These are phyloP conservation scores for Metacarcinus magister DNA, from an alignment of 2,888 invertebrate genomes.

Conservation along the genomic window DNA sequence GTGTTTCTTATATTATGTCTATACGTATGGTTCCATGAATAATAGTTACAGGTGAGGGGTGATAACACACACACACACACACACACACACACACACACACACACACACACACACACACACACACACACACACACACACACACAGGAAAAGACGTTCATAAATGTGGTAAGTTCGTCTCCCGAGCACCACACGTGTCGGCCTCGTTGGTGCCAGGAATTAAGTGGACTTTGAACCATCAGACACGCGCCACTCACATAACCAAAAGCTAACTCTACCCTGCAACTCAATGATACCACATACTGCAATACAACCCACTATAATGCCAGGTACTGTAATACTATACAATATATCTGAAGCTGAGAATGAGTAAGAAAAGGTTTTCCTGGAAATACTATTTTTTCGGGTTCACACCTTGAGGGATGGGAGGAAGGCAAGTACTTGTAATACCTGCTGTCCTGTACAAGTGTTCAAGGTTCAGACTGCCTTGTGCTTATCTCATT, in stretches of 20 bases:
- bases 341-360: not conserved
- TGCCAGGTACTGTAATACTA: not conserved
- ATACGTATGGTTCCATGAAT: not conserved
- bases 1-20: not conserved
- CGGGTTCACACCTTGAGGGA: not conserved
- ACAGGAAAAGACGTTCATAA: not conserved
- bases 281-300: not conserved
- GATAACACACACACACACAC: conserved; percentile 54
- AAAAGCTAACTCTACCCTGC: not conserved
- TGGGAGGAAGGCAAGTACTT: not conserved
- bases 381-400: not conserved
- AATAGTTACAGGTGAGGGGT: not conserved
- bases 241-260: not conserved
- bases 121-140: conserved; percentile 54
- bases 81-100: conserved; percentile 69
- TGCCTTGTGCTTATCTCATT: not conserved
- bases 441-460: not conserved
- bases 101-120: conserved; percentile 66
- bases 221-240: not conserved
- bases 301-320: not conserved
- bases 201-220: not conserved
- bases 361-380: not conserved
- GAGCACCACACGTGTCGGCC: not conserved
- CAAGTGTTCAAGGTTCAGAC: not conserved
- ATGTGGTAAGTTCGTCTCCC: not conserved